Base-by-base conservation (phyloP, 2,888 invertebrate genomes). In the Ganaspis brasiliensis region DNA sequence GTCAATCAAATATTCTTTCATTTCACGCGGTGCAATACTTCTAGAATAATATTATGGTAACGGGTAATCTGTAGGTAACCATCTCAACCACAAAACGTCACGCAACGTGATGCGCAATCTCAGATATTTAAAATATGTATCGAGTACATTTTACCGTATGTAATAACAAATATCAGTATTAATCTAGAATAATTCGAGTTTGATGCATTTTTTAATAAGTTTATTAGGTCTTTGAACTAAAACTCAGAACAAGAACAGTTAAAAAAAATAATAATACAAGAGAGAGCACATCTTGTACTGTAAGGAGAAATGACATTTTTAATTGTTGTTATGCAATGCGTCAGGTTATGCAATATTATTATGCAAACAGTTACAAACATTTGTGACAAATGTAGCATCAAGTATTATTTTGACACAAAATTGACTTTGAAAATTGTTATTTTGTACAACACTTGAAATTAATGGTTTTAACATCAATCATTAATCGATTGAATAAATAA, bases 141-240 rank as follows among this genome's bases (percentile, higher is more conserved):
- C 80, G 81, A 72, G 82, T 67, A 83, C 80, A 76, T 26, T 84
- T 82, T 78, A 82, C 83, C 80, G 83, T 81, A 82, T 49, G 73
- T 77, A 79, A 79, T 76, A 63, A 67, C 74, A 71, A 57, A 76
- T 72, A 76, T 74, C 74, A 61, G 77, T 80, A 84, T 80, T 81
- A 81, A 80, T 82, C 77, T 70, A 73, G 31, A 59, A 59, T 77
- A 67, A 67, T 67, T 21, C 40, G 8, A 40, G 10, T 40, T 40
- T 40, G 12, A 9, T 40, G 2, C 9, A 40, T 40, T 40, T 40
- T 40, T 10, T 45, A 14, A 3, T 1, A n/a, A 12, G 12, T 45
- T 14, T 14, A 45, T 31, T 6, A 31, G 31, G 45, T 8, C 4
- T 8, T 24, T 40, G 16, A 21, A 2, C 21, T 8, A 1, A 61